phyloP scores from a whole-genome alignment of 2,797 vertebrate species.

The Intellagama lesueurii region DNA sequence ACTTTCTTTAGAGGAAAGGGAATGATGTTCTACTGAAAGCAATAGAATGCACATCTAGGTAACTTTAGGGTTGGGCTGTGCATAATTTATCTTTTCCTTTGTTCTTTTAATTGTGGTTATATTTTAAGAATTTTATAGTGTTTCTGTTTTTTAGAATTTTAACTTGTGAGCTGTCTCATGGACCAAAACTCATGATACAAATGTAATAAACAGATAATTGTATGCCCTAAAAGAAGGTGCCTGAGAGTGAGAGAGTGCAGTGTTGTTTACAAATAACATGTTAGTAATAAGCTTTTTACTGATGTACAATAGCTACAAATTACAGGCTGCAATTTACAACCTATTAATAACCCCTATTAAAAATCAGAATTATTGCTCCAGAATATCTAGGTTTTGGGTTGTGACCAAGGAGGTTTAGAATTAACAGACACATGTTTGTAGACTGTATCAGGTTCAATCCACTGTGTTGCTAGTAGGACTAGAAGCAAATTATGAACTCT shows the following conservation, averaged over 20 bases:
- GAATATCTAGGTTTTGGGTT: not conserved
- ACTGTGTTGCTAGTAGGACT: not conserved
- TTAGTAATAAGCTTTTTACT: conserved; percentile 17
- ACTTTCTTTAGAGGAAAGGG: not conserved
- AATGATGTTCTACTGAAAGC: not conserved
- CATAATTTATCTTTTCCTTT: not conserved
- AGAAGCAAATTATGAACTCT: not conserved
- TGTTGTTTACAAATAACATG: not conserved
- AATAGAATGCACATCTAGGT: too few relatives aligned
- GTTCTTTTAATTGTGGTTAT: not conserved
- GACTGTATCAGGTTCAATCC: not conserved
- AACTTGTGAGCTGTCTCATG: not conserved
- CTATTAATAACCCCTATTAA: conserved; percentile 16
- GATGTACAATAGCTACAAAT: conserved; percentile 9
- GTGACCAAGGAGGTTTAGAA: not conserved
- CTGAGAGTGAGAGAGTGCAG: not conserved
- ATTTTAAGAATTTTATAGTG: not conserved
- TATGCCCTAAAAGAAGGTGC: not conserved
- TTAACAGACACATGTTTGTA: not conserved
- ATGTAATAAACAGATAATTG: not conserved
- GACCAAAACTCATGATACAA: not conserved
- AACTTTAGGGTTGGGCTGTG: not conserved
- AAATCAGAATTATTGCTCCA: not conserved
- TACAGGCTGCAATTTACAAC: not conserved
- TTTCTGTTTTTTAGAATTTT: not conserved